Percentiles rank a stretch among this genome's conserved stretches.
Evolutionary conservation across 2,113 vertebrate genomes (phyloP).

Genomic region (Microcebus jonahi): DNA sequence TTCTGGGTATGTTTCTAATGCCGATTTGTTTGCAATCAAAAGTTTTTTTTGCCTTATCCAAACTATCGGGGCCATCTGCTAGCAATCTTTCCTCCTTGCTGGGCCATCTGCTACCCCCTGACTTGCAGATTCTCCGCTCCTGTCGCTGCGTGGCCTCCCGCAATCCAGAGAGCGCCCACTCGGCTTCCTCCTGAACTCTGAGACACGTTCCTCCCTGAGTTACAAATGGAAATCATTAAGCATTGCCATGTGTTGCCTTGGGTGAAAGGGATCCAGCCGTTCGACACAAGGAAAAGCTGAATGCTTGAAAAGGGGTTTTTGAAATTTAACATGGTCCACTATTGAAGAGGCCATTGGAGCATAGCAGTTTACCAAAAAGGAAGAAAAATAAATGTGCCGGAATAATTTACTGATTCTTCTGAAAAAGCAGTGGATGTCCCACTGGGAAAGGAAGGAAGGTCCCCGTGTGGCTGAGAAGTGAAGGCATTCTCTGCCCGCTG

Average conservation of each 20-base stretch:
- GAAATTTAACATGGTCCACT: not conserved
- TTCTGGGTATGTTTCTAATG: conserved; percentile 53
- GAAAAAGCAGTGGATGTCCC: not conserved
- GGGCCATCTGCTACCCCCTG: conserved; percentile 79
- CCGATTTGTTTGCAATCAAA: conserved; percentile 77
- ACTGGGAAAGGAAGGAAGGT: not conserved
- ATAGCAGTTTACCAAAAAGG: not conserved
- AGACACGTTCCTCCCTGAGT: not conserved
- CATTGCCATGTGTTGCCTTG: not conserved
- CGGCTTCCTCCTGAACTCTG: conserved; percentile 69
- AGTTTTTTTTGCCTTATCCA: conserved; percentile 55
- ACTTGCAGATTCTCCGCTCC: conserved; percentile 72
- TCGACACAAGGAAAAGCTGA: not conserved
- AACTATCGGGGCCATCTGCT: conserved; percentile 79
- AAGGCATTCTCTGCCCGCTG: not conserved
- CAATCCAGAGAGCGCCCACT: conserved; percentile 68
- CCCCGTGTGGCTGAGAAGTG: not conserved
- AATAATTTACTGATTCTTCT: conserved; percentile 24
- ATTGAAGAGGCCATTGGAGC: not conserved
- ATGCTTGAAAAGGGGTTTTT: not conserved
- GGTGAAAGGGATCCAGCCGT: not conserved
- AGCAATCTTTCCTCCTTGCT: conserved; percentile 56
- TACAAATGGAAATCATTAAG: conserved; percentile 59
- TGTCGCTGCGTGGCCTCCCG: not conserved
- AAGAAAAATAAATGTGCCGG: not conserved